Base-by-base conservation (phyloP, 1,140 invertebrate genomes). In the Zaprionus ghesquierei region DNA sequence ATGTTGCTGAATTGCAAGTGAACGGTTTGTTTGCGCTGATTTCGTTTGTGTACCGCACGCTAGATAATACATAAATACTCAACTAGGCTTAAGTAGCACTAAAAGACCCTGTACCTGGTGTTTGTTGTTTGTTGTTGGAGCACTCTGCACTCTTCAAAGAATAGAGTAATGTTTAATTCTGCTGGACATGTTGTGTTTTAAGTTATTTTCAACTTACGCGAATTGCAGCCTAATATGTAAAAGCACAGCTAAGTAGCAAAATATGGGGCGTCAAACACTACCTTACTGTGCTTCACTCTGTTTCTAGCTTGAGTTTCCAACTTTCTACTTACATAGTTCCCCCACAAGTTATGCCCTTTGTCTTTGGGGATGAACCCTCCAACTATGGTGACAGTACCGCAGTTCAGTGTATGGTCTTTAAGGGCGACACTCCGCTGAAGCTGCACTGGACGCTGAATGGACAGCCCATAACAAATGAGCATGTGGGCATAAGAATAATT, bases 371-470 rank as follows among this genome's bases (percentile, higher is more conserved):
- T 66, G 94, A 95, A 49, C 93, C 94, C 31, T 93, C 95, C 18
- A 95, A 95, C 90, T 94, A 94, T 62, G 95, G 95, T 31, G 95
- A 96, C 77, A 93, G 94, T 60, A 92, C 91, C 6, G 94, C 94
- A 10, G 92, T 93, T 5, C 93, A 93, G 46, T 98, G 97, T 92
- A 95, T 95, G 74, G 94, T 96, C 20, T 94, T 94, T 79, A 95
- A 96, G 91, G 96, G 96, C 51, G 96, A 96, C 92, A 92, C 94
- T 60, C 95, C 96, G 2, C 93, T 96, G 46, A 93, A 94, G 60
- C 94, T 96, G 51, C 94, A 93, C n/a, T 97, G 96, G 96, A 94
- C 93, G n/a, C 94, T 96, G 60, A 95, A 96, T 76, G 94, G 95
- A 23, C 89, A 90, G 50, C 90, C 86, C 6, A 92, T 92, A 20